Evolutionary conservation across 2,113 vertebrate genomes (phyloP).

Genomic region (Pteropus alecto): DNA sequence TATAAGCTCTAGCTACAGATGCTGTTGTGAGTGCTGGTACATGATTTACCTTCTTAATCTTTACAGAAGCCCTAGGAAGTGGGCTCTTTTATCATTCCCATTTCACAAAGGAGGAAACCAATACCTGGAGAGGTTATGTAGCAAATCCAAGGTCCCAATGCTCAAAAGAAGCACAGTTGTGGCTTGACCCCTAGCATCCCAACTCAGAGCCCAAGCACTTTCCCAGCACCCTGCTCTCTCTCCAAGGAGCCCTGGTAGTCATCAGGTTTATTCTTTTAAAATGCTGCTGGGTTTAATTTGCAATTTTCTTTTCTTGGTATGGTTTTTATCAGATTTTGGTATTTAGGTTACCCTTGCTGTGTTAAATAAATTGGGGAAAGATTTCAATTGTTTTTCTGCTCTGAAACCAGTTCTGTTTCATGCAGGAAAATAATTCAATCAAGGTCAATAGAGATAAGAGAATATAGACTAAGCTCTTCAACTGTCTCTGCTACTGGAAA

Average conservation of each 20-base stretch:
- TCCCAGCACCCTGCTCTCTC: accelerated
- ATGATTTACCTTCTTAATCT: background rate
- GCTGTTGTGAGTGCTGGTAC: no score
- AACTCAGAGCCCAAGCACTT: background rate
- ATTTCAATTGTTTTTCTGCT: background rate
- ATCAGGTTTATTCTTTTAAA: background rate
- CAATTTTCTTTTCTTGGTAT: background rate
- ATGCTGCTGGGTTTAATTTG: background rate
- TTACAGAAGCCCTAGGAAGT: background rate
- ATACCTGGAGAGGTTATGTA: background rate
- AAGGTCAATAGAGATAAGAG: background rate
- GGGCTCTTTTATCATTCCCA: background rate
- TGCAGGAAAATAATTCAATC: background rate
- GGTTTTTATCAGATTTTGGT: background rate
- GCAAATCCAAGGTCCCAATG: background rate
- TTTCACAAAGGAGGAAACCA: background rate
- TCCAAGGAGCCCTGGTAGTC: background rate
- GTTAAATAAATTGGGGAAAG: background rate
- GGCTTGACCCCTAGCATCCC: background rate
- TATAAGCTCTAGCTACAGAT: background rate
- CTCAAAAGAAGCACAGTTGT: background rate
- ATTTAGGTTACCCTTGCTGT: background rate
- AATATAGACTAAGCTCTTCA: background rate
- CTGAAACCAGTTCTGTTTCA: background rate
- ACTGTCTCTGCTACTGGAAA: background rate